Percentiles rank a stretch among this genome's conserved stretches.
Evolutionary conservation across 2,113 vertebrate species (phyloP).

Genomic region (Cyphomyrus plagiostoma): DNA sequence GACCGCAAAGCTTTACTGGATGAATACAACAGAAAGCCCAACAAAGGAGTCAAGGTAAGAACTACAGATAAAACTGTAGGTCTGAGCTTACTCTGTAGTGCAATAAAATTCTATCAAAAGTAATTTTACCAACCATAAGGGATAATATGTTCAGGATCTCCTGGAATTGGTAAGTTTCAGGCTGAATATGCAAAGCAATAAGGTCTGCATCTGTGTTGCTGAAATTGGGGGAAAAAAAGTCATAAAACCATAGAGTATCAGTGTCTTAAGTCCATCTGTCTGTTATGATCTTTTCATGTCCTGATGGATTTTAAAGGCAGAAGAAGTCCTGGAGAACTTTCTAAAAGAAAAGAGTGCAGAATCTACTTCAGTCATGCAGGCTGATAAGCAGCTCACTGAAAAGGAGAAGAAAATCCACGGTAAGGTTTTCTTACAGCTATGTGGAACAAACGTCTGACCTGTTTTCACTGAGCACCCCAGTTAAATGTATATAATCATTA

Average conservation of each 20-base stretch:
- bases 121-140: not conserved
- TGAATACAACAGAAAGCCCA: slow-evolving; percentile 21
- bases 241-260: not conserved
- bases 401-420: slow-evolving; percentile 31
- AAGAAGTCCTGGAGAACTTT: slow-evolving; percentile 35
- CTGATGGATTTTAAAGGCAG: slow-evolving; percentile 21
- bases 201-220: not conserved
- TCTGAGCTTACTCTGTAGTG: not conserved
- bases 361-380: slow-evolving; percentile 35
- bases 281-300: not conserved
- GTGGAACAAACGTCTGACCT: not conserved
- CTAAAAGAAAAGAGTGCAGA: slow-evolving; percentile 28
- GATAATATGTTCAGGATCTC: not conserved
- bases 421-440: slow-evolving; percentile 12
- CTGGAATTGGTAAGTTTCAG: not conserved
- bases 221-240: not conserved
- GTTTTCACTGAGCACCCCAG: not conserved
- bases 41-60: slow-evolving; percentile 46
- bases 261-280: not conserved
- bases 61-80: not conserved
- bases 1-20: too few species aligned
- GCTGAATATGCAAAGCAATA: not conserved
- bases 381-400: slow-evolving; percentile 33
- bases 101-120: not conserved
- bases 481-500: not conserved